Evolutionary conservation across 1,140 invertebrate genomes (phyloP).

Genomic region (Papilio polytes): DNA sequence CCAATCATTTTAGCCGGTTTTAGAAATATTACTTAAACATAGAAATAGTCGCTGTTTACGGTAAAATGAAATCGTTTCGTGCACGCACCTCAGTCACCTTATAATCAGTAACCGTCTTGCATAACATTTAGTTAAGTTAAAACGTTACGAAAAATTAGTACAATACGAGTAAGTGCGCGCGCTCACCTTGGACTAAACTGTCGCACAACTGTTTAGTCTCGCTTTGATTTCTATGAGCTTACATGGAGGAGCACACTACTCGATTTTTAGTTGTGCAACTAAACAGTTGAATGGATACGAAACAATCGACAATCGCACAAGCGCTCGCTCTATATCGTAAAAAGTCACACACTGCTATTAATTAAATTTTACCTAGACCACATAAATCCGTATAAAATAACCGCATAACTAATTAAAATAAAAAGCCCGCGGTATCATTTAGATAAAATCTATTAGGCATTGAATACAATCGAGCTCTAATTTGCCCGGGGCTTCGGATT

Average conservation of each 20-base stretch:
- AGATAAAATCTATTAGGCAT: background rate
- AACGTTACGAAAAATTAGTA: background rate
- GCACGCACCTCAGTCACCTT: background rate
- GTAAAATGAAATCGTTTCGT: constrained; percentile 27
- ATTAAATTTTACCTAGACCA: background rate
- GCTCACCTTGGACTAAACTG: too few species aligned
- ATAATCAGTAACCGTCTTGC: background rate
- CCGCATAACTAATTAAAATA: background rate
- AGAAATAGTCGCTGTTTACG: constrained; percentile 48
- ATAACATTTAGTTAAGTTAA: background rate
- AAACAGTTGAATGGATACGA: too few species aligned
- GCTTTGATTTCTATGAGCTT: too few species aligned
- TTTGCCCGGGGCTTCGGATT: constrained; percentile 4
- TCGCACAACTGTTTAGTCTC: too few species aligned
- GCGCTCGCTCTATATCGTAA: background rate
- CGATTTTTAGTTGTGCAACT: too few species aligned
- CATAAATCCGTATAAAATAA: background rate
- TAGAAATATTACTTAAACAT: constrained; percentile 63
- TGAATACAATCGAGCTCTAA: constrained; percentile 20
- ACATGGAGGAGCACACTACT: too few species aligned
- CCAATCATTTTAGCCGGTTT: constrained; percentile 62
- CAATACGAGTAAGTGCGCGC: too few species aligned
- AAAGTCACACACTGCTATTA: background rate
- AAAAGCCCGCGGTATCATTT: background rate
- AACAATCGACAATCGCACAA: too few species aligned